A percentile compares a stretch with the other conserved stretches of the same genome.
These are phyloP conservation scores for Nymphicus hollandicus DNA, from an alignment of 2,113 vertebrate species.

Conservation along the genomic window DNA sequence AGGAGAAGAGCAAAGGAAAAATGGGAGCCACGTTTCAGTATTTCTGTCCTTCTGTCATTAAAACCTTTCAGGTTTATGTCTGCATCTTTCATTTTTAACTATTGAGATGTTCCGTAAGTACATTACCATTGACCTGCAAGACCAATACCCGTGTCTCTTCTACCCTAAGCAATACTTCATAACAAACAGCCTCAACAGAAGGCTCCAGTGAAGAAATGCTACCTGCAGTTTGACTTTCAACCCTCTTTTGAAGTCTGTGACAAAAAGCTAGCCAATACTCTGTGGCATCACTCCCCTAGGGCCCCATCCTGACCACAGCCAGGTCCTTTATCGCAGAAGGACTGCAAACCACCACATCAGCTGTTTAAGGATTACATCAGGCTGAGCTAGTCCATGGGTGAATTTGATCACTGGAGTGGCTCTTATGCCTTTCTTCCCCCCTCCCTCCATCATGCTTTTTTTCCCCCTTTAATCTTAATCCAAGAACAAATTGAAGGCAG, in stretches of 20 bases:
- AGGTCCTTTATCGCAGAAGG: neutral
- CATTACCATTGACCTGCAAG: conserved; percentile 11
- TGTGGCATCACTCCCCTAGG: neutral
- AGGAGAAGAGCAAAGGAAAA: neutral
- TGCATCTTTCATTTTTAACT: conserved; percentile 44
- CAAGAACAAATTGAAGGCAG: conserved; percentile 1
- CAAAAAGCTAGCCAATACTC: neutral
- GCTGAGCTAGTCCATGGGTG: neutral
- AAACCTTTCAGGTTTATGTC: neutral
- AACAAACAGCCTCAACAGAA: neutral
- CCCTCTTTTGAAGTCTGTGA: neutral
- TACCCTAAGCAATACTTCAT: neutral
- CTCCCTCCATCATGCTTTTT: neutral
- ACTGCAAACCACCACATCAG: neutral
- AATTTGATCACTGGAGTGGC: neutral
- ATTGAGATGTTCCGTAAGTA: neutral
- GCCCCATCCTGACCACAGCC: neutral
- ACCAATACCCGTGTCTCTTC: neutral
- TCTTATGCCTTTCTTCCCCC: neutral
- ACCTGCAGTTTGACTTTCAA: neutral
- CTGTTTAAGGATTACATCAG: neutral
- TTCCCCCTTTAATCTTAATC: neutral
- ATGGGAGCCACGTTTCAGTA: neutral
- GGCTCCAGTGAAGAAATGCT: neutral
- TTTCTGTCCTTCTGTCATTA: neutral